Evolutionary conservation across 1,140 invertebrate genomes (phyloP), one percentile per base, ranked within the genome.

Genomic region (Pseudomyrmex sp.): DNA sequence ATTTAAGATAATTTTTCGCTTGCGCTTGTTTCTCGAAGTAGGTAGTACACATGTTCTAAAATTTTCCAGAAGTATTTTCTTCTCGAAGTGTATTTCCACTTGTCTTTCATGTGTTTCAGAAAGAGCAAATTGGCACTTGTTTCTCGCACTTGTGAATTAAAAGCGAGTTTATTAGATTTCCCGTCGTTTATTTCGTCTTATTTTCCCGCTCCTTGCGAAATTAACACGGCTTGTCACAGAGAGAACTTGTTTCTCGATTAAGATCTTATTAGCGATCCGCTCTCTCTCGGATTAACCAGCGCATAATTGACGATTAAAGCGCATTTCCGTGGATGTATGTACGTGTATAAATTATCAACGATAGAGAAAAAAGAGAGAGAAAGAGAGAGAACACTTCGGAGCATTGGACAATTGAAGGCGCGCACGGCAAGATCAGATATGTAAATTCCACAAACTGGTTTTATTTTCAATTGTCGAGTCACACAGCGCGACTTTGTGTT

Each of bases 401-500:
- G 2, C 26, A 44, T 72, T 61, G 48, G 7, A 69, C 20, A 48
- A 15, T 58, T 44, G 20, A 46, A 65, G 20, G 23, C 7, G 26
- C 15, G 76, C 35, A 66, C 58, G 44, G 5, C 35, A 35, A 35
- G 35, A 35, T 35, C 5, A 35, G 7, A 66, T 80, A 80, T 72
- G 66, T 46, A 61, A 52, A 80, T 80, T 80, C 44, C 18, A n/a
- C 23, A 59, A 80, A 72, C 56, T 80, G 66, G 66, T 80, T 61
- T 72, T 72, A 59, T 23, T 80, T n/a, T 70, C 44, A 80, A 80
- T 72, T 72, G 54, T 59, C 44, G 23, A 80, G 76, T 70, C 70
- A 80, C 70, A 80, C 35, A 35, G 5, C 5, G 48, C 76, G 54
- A 23, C 54, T 26, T 3, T 0, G 5, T 72, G 23, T 56, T 70